Percentiles rank a stretch among this genome's conserved stretches.
These are phyloP conservation scores for Drosophila jambulina DNA, from an alignment of 1,140 invertebrate species.

Conservation along the genomic window DNA sequence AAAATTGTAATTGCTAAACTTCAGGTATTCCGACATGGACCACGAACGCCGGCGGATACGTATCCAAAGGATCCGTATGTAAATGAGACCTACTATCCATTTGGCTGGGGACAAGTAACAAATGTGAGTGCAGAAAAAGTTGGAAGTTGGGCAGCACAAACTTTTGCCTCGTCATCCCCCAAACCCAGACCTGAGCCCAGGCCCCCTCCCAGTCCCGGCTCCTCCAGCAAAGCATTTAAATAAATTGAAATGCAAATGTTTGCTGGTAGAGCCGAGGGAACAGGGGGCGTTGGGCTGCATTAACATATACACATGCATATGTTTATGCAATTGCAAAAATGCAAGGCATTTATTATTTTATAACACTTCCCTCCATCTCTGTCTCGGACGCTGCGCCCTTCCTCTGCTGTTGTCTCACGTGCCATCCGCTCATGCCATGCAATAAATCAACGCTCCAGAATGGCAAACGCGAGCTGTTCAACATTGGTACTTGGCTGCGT, in stretches of 20 bases:
- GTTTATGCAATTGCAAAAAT: conserved; percentile 83
- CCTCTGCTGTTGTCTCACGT: conserved; percentile 64
- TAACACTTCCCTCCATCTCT: conserved; percentile 61
- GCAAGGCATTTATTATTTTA: conserved; percentile 83
- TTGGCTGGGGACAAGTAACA: conserved; percentile 92
- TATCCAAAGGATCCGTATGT: conserved; percentile 92
- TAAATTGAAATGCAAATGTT: conserved; percentile 83
- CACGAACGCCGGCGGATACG: conserved; percentile 90
- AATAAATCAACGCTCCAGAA: conserved; percentile 86
- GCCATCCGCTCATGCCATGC: conserved; percentile 66
- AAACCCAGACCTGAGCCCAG: conserved; percentile 1
- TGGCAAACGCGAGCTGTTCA: conserved; percentile 88
- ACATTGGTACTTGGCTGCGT: conserved; percentile 88
- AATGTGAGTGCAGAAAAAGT: conserved; percentile 87
- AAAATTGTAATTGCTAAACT: conserved; percentile 54
- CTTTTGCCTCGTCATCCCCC: conserved; percentile 58
- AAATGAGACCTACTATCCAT: conserved; percentile 89
- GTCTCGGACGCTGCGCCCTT: conserved; percentile 13
- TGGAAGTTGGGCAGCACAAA: conserved; percentile 63
- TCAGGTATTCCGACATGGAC: conserved; percentile 91
- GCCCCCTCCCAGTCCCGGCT: conserved; percentile 25
- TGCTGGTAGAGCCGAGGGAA: conserved; percentile 21
- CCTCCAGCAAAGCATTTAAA: conserved; percentile 75
- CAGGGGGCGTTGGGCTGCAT: conserved; percentile 42
- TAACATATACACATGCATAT: conserved; percentile 83